Evolutionary conservation across 2,113 vertebrate species (phyloP).

Genomic region (Oreochromis niloticus): DNA sequence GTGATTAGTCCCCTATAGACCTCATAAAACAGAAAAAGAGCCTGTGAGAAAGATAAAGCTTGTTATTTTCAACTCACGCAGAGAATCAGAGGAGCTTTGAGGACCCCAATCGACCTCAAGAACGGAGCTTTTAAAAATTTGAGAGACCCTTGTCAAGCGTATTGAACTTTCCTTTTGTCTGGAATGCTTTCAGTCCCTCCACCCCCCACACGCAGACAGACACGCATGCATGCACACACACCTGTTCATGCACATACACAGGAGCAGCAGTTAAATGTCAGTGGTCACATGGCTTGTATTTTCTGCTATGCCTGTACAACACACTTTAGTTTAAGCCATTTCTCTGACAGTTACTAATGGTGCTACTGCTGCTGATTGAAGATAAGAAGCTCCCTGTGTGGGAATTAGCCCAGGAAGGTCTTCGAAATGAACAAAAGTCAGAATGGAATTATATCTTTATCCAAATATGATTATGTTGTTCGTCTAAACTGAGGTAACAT

Average conservation of each 20-base stretch:
- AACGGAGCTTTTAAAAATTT: slow-evolving; percentile 28
- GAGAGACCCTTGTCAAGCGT: slow-evolving; percentile 8
- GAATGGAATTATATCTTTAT: background rate
- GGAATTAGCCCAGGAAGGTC: background rate
- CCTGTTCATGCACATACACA: background rate
- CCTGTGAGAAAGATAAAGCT: slow-evolving; percentile 30
- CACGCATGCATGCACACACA: background rate
- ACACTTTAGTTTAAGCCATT: background rate
- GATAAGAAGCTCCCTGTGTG: background rate
- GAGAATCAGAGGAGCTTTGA: slow-evolving; percentile 33
- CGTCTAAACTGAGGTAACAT: background rate
- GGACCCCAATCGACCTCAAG: slow-evolving; percentile 15
- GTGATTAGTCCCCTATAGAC: slow-evolving; percentile 23
- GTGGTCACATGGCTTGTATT: background rate
- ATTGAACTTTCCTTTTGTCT: slow-evolving; percentile 38
- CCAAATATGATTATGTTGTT: background rate
- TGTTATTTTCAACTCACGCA: slow-evolving; percentile 61
- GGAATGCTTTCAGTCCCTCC: background rate
- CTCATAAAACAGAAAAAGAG: background rate
- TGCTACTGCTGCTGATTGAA: background rate
- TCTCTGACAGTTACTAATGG: background rate
- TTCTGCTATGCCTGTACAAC: background rate
- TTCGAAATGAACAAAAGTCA: background rate
- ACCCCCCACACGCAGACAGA: background rate
- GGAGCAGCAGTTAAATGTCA: slow-evolving; percentile 22